Conservation (phyloP, 2,797 vertebrate species). For the Sebastes oblongus region DNA sequence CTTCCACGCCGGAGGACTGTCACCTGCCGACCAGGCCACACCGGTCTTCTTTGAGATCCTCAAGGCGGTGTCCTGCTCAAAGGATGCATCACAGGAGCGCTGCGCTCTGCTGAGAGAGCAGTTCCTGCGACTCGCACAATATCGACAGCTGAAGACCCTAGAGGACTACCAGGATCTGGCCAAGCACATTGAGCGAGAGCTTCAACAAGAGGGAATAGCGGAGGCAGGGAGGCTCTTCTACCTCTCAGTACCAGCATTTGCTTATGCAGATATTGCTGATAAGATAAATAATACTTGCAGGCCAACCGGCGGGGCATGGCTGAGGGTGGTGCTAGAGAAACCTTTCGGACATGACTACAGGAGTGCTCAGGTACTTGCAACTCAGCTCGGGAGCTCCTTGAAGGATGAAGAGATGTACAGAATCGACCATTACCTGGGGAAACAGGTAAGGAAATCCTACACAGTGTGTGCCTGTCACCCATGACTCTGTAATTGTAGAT, state of each 20-base stretch:
- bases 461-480: not conserved
- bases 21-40: slow-evolving; percentile 74
- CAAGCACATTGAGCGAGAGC: slow-evolving; percentile 78
- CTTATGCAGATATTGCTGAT: slow-evolving; percentile 88
- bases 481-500: not conserved
- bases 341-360: slow-evolving; percentile 92
- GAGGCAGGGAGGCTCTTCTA: slow-evolving; percentile 95
- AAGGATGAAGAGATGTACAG: slow-evolving; percentile 95
- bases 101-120: slow-evolving; percentile 90
- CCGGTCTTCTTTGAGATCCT: slow-evolving; percentile 85
- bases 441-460: slow-evolving; percentile 85
- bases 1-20: slow-evolving; percentile 88
- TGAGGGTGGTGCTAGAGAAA: slow-evolving; percentile 94
- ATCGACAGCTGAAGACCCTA: slow-evolving; percentile 82
- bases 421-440: slow-evolving; percentile 97
- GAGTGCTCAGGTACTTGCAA: slow-evolving; percentile 88
- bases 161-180: slow-evolving; percentile 86
- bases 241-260: slow-evolving; percentile 92
- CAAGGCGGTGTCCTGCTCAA: slow-evolving; percentile 85
- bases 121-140: slow-evolving; percentile 88
- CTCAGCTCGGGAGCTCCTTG: slow-evolving; percentile 84
- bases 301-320: slow-evolving; percentile 82
- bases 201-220: slow-evolving; percentile 81
- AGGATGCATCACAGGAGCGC: slow-evolving; percentile 68
- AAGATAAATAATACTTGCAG: slow-evolving; percentile 90